Evolutionary conservation across 2,888 invertebrate species (phyloP), one percentile per base, ranked within the genome.

Genomic region (Platycheirus rosarum): DNA sequence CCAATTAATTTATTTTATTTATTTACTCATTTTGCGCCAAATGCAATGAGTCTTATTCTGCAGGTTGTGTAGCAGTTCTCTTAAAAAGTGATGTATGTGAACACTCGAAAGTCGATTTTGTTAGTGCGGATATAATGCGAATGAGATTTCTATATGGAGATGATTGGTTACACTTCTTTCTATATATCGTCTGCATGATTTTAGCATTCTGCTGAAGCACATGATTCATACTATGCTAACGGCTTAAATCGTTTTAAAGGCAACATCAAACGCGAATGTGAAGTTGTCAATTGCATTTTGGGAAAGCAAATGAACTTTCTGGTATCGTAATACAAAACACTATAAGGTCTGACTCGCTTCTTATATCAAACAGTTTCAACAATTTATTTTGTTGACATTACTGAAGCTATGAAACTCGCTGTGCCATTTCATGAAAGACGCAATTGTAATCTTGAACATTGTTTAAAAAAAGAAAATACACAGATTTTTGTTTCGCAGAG

Each of bases 21-120:
- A 11, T 7, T 4, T 3, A 35, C 9, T 6, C 35, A 11, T 8
- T 35, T 7, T 35, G 11, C 8, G 35, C 35, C 35, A 35, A 35
- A 35, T 35, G 35, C 8, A 35, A 35, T 35, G 8, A 35, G 9
- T 35, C 35, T 11, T 35, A 35, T 11, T 11, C 35, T 35, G 11
- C 35, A 7, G 35, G 35, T 35, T 4, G 11, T 35, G 9, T 6
- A 11, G 35, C 35, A 35, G 35, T 11, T 11, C 9, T 6, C 35
- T 7, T 35, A 9, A 14, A 6, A 42, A 16, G 23, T 48, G 48
- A 48, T 46, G 23, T 23, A 23, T 46, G 46, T 46, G 46, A 46
- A 23, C 13, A 46, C 0, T 46, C 23, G 5, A 23, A 23, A 46
- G 23, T 46, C 23, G 23, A 46, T 0, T 46, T 46, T 46, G 8